Conservation (phyloP, 2,797 vertebrate species). For the Gila robusta region DNA sequence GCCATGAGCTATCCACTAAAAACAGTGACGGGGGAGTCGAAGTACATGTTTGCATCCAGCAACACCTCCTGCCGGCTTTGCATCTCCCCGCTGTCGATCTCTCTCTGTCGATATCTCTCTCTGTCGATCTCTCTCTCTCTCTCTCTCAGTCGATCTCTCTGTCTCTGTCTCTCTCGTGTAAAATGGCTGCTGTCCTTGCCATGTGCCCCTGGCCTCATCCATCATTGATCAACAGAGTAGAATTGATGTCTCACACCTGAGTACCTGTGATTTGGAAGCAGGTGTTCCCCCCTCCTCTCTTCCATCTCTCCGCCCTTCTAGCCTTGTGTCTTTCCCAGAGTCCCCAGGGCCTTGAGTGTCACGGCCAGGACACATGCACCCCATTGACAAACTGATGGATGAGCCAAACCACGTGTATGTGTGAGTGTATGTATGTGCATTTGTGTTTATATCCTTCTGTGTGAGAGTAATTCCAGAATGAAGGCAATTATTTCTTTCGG, state of each 20-base stretch:
- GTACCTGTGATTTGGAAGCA: constrained; percentile 53
- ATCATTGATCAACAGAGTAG: constrained; percentile 27
- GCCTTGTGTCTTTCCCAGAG: constrained; percentile 51
- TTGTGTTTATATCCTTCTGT: constrained; percentile 27
- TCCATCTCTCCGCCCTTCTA: constrained; percentile 19
- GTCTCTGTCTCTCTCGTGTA: constrained; percentile 6
- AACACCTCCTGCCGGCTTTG: constrained; percentile 22
- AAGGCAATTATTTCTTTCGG: not conserved
- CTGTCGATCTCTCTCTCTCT: not conserved
- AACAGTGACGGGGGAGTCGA: not conserved
- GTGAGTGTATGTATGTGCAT: constrained; percentile 8
- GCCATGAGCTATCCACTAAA: constrained; percentile 3
- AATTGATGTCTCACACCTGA: constrained; percentile 60
- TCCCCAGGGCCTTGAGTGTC: constrained; percentile 51
- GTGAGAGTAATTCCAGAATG: constrained; percentile 14
- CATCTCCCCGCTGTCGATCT: not conserved
- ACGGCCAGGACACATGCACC: constrained; percentile 52
- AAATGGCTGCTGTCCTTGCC: constrained; percentile 49
- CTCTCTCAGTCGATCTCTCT: not conserved
- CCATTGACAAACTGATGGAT: constrained; percentile 46
- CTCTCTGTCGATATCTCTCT: constrained; percentile 1
- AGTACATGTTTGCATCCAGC: constrained; percentile 6
- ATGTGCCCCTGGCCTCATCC: constrained; percentile 29
- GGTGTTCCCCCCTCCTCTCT: constrained; percentile 33
- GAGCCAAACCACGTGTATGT: constrained; percentile 5